phyloP scores from a whole-genome alignment of 2,113 vertebrate genomes.

The Thinocorus orbignyianus region DNA sequence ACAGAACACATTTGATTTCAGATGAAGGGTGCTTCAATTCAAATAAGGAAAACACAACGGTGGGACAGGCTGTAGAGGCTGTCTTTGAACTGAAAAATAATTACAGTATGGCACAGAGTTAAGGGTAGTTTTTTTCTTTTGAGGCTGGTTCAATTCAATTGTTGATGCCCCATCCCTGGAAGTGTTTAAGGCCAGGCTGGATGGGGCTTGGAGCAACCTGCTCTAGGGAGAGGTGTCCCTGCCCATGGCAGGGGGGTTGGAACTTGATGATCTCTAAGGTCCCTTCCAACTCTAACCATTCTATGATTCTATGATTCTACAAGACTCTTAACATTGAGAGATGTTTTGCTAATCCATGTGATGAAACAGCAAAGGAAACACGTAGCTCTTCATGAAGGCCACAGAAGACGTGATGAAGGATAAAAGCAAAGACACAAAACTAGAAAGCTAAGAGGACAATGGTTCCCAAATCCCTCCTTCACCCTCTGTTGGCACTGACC shows the following conservation, averaged over 20 bases:
- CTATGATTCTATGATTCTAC: background rate
- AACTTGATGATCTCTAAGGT: too few relatives aligned
- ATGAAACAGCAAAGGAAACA: background rate
- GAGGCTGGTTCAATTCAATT: background rate
- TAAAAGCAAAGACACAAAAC: background rate
- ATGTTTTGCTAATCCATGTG: background rate
- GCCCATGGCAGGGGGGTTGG: too few relatives aligned
- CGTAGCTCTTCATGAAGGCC: background rate
- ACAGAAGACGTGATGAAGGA: background rate
- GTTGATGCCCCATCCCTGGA: too few relatives aligned
- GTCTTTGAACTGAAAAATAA: background rate
- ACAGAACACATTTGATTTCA: background rate
- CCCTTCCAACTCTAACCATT: too few relatives aligned
- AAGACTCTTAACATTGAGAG: background rate
- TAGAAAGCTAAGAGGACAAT: background rate
- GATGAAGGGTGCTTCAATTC: background rate
- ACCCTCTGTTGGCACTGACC: background rate
- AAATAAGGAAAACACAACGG: background rate
- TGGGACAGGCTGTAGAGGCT: background rate
- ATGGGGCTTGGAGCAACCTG: too few relatives aligned
- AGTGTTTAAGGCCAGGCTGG: too few relatives aligned
- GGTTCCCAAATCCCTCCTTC: background rate
- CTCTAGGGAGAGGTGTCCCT: too few relatives aligned
- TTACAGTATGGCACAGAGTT: background rate
- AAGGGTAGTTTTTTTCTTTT: background rate